Evolutionary conservation across 2,797 vertebrate genomes (phyloP).

Genomic region (Silurus lanzhouensis): DNA sequence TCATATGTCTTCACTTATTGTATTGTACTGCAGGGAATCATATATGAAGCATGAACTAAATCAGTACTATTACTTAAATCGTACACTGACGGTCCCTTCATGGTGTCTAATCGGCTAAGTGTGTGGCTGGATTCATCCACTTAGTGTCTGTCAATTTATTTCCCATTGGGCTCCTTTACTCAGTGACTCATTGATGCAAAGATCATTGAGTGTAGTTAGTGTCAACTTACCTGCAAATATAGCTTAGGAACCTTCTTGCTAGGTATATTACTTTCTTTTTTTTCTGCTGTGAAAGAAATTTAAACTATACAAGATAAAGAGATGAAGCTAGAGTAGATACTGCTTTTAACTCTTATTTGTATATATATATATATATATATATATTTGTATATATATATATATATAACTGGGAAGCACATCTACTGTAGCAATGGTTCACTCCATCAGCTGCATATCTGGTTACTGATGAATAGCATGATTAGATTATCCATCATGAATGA

Average conservation of each 20-base stretch:
- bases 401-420: neutral
- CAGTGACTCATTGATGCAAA: conserved; percentile 5
- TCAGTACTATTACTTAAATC: conserved; percentile 2
- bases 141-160: conserved; percentile 27
- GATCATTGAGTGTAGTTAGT: conserved; percentile 12
- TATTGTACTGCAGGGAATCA: neutral
- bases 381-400: too few species aligned
- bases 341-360: neutral
- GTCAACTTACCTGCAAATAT: neutral
- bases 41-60: neutral
- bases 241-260: neutral
- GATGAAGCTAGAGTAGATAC: neutral
- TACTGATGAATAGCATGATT: conserved; percentile 35
- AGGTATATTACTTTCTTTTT: neutral
- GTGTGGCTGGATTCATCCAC: conserved; percentile 25
- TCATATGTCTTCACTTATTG: conserved; percentile 8
- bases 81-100: neutral
- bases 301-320: neutral
- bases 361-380: too few species aligned
- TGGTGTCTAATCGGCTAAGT: conserved; percentile 28
- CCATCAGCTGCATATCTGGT: conserved; percentile 26
- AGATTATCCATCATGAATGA: conserved; percentile 25
- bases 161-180: conserved; percentile 23
- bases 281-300: neutral
- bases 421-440: conserved; percentile 3